Evolutionary conservation across 2,797 vertebrate genomes (phyloP).

Genomic region (Somateria mollissima): DNA sequence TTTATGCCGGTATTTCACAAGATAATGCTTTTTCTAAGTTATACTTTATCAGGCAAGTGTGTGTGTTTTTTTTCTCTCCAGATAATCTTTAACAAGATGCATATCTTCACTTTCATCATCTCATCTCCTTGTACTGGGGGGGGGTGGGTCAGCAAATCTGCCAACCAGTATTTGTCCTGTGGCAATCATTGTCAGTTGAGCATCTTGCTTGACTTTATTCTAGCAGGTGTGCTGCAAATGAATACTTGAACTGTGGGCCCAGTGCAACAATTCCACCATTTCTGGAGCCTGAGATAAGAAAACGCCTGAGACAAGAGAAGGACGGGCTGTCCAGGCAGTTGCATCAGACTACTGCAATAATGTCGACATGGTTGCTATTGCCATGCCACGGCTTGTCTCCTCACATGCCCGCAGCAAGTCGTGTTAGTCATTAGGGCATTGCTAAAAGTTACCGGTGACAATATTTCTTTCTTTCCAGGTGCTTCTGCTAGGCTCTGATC

Average conservation of each 20-base stretch:
- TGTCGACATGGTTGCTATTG: background rate
- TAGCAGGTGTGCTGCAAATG: background rate
- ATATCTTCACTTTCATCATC: background rate
- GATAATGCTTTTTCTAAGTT: background rate
- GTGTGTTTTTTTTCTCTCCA: background rate
- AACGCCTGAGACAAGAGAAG: background rate
- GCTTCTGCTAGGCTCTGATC: background rate
- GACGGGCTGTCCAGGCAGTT: background rate
- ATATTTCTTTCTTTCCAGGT: background rate
- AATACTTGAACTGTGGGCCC: background rate
- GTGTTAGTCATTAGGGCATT: background rate
- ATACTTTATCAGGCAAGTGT: background rate
- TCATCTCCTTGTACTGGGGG: background rate
- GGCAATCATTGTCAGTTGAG: background rate
- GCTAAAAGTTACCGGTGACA: background rate
- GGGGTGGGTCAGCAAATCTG: background rate
- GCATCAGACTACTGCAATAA: background rate
- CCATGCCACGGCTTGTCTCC: background rate
- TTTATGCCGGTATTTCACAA: background rate
- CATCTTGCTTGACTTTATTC: conserved; percentile 1
- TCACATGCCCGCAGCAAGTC: background rate
- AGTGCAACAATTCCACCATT: background rate
- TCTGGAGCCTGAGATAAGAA: background rate
- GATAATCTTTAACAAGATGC: background rate
- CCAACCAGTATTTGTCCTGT: background rate